Base-by-base conservation (phyloP, 2,113 vertebrate genomes). In the Corynorhinus townsendii region DNA sequence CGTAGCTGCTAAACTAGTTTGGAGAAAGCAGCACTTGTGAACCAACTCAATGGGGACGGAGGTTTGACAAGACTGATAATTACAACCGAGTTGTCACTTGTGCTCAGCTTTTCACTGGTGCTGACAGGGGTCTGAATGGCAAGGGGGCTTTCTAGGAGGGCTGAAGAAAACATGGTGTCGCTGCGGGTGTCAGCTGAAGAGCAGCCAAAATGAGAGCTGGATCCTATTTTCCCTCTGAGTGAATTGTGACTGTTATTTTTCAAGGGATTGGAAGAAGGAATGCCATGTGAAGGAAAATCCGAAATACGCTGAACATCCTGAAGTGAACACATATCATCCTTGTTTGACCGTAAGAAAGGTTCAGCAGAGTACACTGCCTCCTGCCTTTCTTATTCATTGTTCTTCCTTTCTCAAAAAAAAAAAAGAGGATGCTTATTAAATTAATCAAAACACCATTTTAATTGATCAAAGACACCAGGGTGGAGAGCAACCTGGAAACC, bases 21-120 rank as follows among this genome's bases (percentile, higher is more conserved):
- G n/a, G 69, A 38, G 85, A 71, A 90, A 43, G 22, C 86, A 66
- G 75, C 64, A 79, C 52, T 56, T 22, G 66, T 64, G 91, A 86
- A 76, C 20, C 6, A 64, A 56, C 62, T 64, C 95, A 40, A 3
- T 3, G 66, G 54, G 82, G 77, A 94, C 1, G 26, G 71, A 38
- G 84, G 33, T 88, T 93, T 93, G 90, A 96, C 92, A 75, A 26
- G 62, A 20, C 73, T 17, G 72, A 75, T 89, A 90, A 80, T 86
- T 84, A 62, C 86, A 64, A 89, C 80, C 83, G 84, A 76, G 91
- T 69, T 95, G 96, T 97, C 96, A 96, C 77, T 22, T 24, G 35
- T 14, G 33, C 91, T 96, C 73, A 87, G 79, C 82, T 92, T 89
- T 86, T 73, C 33, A 7, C 11, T 3, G 73, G 93, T 71, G 72